Base-by-base conservation (phyloP, 2,113 vertebrate genomes). In the Hippocampus guttulatus region DNA sequence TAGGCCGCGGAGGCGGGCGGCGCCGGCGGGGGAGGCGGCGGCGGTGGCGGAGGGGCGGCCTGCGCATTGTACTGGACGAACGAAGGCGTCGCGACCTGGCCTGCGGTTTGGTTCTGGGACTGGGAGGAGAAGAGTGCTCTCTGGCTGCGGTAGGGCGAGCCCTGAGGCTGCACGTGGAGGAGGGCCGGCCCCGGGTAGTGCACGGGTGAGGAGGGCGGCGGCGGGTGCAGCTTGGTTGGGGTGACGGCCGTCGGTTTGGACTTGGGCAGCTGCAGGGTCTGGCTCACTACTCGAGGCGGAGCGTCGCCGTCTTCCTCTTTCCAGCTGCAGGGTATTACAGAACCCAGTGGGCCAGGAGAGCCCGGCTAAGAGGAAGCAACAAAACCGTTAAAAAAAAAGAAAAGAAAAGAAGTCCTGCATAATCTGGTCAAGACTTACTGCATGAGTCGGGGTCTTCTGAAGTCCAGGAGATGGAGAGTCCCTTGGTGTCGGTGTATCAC, bases 121-220 rank as follows among this genome's bases (percentile, higher is more conserved):
- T 80, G 88, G 25, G 80, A 8, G 0, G 91, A 78, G 72, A 92
- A 91, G 67, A 93, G 91, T 51, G 89, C 77, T 80, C 91, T 88
- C 82, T 92, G 92, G 76, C 88, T 82, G 9, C 91, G 91, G 82
- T 84, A 93, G 2, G 92, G 88, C 0, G 92, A 91, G 70, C 90
- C 86, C 82, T 91, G 91, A 16, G 91, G 78, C 77, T 89, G 91
- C 0, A 90, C 91, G 73, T 91, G 90, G n/a, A 93, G 82, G 52
- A 91, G 83, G 1, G 90, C 82, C 27, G 91, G 23, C 25, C 81
- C 80, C 0, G 90, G 74, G 73, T 90, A 93, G 74, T 85, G 91
- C 57, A 83, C 90, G 0, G 90, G 91, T 0, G 90, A 85, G 30
- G 88, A 85, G 41, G 88, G 70, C 1, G 88, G 61, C 41, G 9